These are phyloP conservation scores for Butorides virescens DNA, from an alignment of 2,113 vertebrate species.

Conservation along the genomic window DNA sequence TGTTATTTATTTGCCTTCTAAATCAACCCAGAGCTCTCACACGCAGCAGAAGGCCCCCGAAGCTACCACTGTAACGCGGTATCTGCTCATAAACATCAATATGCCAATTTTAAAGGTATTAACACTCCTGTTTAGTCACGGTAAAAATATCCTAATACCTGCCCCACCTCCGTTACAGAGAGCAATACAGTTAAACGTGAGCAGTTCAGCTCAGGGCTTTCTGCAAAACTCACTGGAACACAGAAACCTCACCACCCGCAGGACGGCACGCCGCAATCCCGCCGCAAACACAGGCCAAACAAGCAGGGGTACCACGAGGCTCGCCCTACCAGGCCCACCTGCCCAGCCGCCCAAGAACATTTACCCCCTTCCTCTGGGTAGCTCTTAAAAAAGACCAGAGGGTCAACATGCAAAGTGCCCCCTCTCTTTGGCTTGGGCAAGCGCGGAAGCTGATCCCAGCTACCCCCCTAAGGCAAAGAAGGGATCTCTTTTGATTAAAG, in stretches of 20 bases:
- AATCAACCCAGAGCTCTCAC: neutral
- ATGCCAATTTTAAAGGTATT: conserved; percentile 29
- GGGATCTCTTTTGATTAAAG: neutral
- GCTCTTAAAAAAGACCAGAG: neutral
- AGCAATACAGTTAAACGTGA: neutral
- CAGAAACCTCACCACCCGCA: neutral
- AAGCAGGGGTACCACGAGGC: neutral
- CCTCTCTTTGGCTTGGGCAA: neutral
- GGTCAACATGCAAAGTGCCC: neutral
- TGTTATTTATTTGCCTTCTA: conserved; percentile 23
- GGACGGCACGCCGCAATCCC: neutral
- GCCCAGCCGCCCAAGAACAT: neutral
- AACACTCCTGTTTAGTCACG: neutral
- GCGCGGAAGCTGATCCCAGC: neutral
- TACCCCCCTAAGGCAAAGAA: neutral
- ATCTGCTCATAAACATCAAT: conserved; percentile 30
- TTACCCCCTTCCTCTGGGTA: neutral
- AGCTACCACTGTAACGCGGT: neutral
- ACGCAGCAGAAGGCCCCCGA: neutral
- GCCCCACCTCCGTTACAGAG: neutral
- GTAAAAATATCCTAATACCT: conserved; percentile 2
- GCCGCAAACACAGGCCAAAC: neutral
- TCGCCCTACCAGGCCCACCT: accelerated
- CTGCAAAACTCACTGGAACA: neutral
- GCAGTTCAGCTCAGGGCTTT: neutral